Evolutionary conservation across 2,888 invertebrate species (phyloP), one percentile per base, ranked within the genome.

Genomic region (Chironomus tentans): DNA sequence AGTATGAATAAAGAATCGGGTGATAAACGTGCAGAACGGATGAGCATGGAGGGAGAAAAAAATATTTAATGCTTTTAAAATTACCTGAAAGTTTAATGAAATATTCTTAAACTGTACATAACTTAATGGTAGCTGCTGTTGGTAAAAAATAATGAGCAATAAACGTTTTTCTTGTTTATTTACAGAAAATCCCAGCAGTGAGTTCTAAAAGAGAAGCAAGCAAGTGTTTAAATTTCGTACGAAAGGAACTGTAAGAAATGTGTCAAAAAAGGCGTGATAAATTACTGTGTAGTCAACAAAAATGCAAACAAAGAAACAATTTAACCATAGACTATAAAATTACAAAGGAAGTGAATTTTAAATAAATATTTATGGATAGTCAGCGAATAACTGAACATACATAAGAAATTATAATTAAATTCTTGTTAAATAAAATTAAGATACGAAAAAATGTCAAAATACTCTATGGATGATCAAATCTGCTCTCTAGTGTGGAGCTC

Each of bases 191-290:
- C 10, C 38, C 38, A 38, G 38, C 38, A 38, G 38, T 38, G 10
- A 28, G 1, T 28, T 3, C 3, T 28, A 4, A 28, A 28, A 28
- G 24, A 38, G 10, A 38, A 38, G 38, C 38, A 38, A 38, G 10
- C 65, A 65, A 24, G 6, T 22, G 13, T 65, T 65, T 65, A 24
- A 21, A 65, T 22, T 12, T 28, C 28, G 28, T 28, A 5, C 5
- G 5, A 7, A 65, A 18, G n/a, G 56, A 56, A 62, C 38, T 72
- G 15, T 38, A 24, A 61, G 18, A 62, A 72, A 62, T 62, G 62
- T 72, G 72, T 72, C 72, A 56, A 61, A 56, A 50, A 72, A 38
- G 56, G 56, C 56, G 72, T 72, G 72, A 62, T 62, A 22, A 50
- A 56, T 62, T 24, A n/a, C 38, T 12, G 24, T 18, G 18, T 7